These are phyloP conservation scores for Ondatra zibethicus DNA, from an alignment of 2,113 vertebrate species.

Conservation along the genomic window DNA sequence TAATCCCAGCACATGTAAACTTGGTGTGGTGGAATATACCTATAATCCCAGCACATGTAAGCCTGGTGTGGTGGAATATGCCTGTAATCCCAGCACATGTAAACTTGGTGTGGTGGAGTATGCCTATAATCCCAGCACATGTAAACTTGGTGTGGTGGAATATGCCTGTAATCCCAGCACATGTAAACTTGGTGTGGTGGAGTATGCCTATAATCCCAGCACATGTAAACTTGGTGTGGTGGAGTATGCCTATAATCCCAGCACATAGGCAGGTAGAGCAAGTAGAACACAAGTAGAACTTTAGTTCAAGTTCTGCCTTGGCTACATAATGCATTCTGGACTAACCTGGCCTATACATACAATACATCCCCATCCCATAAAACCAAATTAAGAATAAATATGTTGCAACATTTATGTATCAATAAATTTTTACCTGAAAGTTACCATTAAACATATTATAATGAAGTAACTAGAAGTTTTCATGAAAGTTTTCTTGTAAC, in stretches of 20 bases:
- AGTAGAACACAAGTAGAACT: too few species aligned
- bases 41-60: neutral
- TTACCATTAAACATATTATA: slow-evolving; percentile 10
- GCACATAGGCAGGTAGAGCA: neutral
- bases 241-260: neutral
- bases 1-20: too few species aligned
- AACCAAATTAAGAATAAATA: neutral
- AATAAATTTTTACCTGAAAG: slow-evolving; percentile 18
- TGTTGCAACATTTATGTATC: too few species aligned
- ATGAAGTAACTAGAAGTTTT: neutral
- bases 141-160: too few species aligned
- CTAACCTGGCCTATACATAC: neutral
- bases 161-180: too few species aligned
- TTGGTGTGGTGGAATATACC: neutral
- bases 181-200: too few species aligned
- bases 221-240: neutral
- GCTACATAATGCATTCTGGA: neutral
- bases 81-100: too few species aligned
- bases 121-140: too few species aligned
- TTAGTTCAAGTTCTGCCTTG: neutral
- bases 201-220: too few species aligned
- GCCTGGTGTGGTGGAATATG: too few species aligned
- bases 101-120: too few species aligned
- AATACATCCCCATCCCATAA: neutral
- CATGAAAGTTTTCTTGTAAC: neutral